Evolutionary conservation across 2,888 invertebrate species (phyloP), one percentile per base, ranked within the genome.

Genomic region (Diarsia rubi): DNA sequence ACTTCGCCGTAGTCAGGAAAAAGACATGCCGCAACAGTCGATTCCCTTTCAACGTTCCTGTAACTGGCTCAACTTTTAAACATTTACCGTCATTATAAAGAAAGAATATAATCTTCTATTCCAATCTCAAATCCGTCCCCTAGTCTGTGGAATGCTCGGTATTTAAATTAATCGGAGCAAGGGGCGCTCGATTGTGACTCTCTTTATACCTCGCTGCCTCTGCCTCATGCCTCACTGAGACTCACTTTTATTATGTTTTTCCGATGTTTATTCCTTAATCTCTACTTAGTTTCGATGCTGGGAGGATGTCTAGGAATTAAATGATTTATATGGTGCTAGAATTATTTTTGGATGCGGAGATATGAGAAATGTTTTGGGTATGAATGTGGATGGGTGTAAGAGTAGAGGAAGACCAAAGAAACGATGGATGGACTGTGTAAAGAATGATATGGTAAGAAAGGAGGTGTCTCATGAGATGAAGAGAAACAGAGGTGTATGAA

Each of bases 121-220:
- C 52, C 21, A 47, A 65, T 57, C 21, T 24, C 24, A 19, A 88
- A 69, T 89, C 68, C 88, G 81, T 73, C 86, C 85, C 87, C 31
- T 74, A 0, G n/a, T 54, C 59, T 47, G 67, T 70, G 87, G 90
- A 88, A 89, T 87, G 88, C 60, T 71, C 47, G 84, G 85, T 85
- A 89, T 89, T 89, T 89, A 88, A 89, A 89, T 89, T 89, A 89
- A 89, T 89, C 86, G 89, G 78, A 86, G 78, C 81, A 71, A 75
- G 78, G 78, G 84, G 83, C 73, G 63, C 52, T 6, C 72, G 42
- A 78, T 76, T 76, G 84, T 64, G 79, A 82, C 86, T 79, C 81
- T 86, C 86, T 84, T 82, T 78, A 82, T 86, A 78, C 72, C 71
- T 74, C 60, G 64, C 9, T 52, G 74, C 77, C 47, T 62, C 27